Percentiles rank a stretch among this genome's conserved stretches.
Evolutionary conservation across 2,797 vertebrate genomes (phyloP).

Genomic region (Rhinatrema bivittatum): DNA sequence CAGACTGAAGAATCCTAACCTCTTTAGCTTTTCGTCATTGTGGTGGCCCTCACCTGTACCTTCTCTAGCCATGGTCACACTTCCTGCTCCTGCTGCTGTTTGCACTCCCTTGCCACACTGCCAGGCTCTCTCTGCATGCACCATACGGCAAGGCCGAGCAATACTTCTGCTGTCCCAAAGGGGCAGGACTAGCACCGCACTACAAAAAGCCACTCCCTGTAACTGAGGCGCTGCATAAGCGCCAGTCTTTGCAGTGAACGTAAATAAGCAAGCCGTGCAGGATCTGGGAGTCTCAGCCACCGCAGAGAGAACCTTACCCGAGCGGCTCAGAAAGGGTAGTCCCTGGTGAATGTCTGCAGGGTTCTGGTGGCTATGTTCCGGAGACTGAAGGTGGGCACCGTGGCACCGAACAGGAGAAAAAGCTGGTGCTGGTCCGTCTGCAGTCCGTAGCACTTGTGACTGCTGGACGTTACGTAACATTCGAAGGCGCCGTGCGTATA

Average conservation of each 20-base stretch:
- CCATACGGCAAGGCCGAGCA: neutral
- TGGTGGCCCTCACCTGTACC: too few relatives aligned
- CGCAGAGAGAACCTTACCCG: neutral
- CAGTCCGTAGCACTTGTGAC: conserved; percentile 65
- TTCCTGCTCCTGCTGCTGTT: neutral
- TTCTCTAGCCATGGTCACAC: too few relatives aligned
- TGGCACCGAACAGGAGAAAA: conserved; percentile 60
- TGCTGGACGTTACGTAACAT: conserved; percentile 72
- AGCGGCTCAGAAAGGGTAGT: conserved; percentile 13
- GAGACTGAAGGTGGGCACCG: conserved; percentile 71
- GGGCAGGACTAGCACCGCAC: too few relatives aligned
- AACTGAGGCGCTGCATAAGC: too few relatives aligned
- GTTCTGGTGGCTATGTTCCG: conserved; percentile 65
- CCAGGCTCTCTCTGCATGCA: neutral
- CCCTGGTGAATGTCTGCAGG: conserved; percentile 41
- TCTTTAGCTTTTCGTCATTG: too few relatives aligned
- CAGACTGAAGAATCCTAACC: too few relatives aligned
- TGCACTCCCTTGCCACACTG: neutral
- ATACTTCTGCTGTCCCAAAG: too few relatives aligned
- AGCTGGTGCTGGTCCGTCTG: conserved; percentile 70
- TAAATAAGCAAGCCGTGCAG: too few relatives aligned
- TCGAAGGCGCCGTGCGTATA: conserved; percentile 63
- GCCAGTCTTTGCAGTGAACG: too few relatives aligned
- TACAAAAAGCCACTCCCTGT: too few relatives aligned
- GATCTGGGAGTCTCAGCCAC: neutral